Evolutionary conservation across 2,888 invertebrate species (phyloP).

Genomic region (Mycalesis mineus): DNA sequence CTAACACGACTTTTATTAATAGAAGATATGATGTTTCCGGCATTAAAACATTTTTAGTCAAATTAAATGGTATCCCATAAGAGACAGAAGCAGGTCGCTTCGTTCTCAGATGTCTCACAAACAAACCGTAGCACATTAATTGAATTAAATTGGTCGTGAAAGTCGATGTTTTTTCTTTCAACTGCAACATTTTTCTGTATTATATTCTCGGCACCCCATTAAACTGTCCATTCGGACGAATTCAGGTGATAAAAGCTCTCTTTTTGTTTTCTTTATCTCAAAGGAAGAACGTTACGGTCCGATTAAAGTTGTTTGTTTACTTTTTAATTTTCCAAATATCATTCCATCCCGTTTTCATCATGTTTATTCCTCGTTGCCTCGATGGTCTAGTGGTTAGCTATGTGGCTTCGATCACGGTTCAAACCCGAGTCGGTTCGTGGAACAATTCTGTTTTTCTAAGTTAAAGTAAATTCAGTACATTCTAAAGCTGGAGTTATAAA

Average conservation of each 20-base stretch:
- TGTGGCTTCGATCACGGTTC: no score
- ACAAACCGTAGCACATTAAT: slow-evolving; percentile 27
- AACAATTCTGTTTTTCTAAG: no score
- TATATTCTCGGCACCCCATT: slow-evolving; percentile 29
- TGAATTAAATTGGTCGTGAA: slow-evolving; percentile 30
- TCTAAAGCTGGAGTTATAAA: no score
- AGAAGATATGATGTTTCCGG: neutral
- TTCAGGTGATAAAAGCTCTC: slow-evolving; percentile 26
- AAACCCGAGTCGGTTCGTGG: no score
- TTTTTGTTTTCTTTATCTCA: slow-evolving; percentile 12
- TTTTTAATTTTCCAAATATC: slow-evolving; percentile 5
- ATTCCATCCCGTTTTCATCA: neutral
- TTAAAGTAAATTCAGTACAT: no score
- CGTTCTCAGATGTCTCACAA: slow-evolving; percentile 20
- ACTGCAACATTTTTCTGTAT: slow-evolving; percentile 26
- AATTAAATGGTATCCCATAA: slow-evolving; percentile 22
- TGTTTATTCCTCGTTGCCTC: no score
- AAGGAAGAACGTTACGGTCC: slow-evolving; percentile 2
- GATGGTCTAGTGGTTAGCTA: no score
- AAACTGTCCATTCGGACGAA: slow-evolving; percentile 27
- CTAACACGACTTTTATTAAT: no score
- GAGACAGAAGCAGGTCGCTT: slow-evolving; percentile 12
- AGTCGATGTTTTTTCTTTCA: slow-evolving; percentile 28
- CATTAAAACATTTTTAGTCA: neutral
- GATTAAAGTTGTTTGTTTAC: slow-evolving; percentile 8